Evolutionary conservation across 2,888 invertebrate species (phyloP), one percentile per base, ranked within the genome.

Genomic region (Ormyrus pomaceus): DNA sequence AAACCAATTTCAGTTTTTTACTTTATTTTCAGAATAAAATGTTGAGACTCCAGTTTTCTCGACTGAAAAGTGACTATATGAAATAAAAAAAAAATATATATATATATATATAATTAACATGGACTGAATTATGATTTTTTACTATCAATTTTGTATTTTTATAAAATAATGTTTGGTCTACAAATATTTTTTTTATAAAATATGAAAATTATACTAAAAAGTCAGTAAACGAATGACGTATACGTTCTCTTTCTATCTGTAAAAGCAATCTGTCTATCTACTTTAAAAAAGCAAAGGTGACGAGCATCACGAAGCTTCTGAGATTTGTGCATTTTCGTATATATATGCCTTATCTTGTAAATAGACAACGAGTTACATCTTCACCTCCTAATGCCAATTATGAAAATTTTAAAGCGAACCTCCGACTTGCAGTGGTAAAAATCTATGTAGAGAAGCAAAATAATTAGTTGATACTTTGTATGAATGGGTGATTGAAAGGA

Each of bases 311-410:
- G 19, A 53, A 77, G 59, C 81, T 81, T 82, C 65, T 69, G 70
- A 81, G 70, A 82, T 81, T 82, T 81, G 79, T 82, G 75, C 77
- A 76, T 81, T 56, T 70, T 10, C 50, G 56, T 53, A 62, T 64
- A 75, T 77, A 72, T 81, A 83, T 82, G 79, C 73, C 82, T 82
- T 83, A 82, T 82, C 69, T 83, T 85, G 83, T 84, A 84, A 79
- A 85, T 84, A 84, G 80, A 83, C 77, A 65, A 81, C 80, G 73
- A 80, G 61, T 75, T 82, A 75, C n/a, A 75, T 81, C 71, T 76
- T 81, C 80, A 78, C 62, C 62, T 81, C 55, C 66, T 45, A 55
- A 74, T 65, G 48, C 68, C 65, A 53, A 75, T 45, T 51, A 34
- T 65, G 7, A 9, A 68, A 75, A 68, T 61, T 59, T 6, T 58